These are phyloP conservation scores for Rhopalosiphum padi DNA, from an alignment of 1,140 invertebrate species.

Conservation along the genomic window DNA sequence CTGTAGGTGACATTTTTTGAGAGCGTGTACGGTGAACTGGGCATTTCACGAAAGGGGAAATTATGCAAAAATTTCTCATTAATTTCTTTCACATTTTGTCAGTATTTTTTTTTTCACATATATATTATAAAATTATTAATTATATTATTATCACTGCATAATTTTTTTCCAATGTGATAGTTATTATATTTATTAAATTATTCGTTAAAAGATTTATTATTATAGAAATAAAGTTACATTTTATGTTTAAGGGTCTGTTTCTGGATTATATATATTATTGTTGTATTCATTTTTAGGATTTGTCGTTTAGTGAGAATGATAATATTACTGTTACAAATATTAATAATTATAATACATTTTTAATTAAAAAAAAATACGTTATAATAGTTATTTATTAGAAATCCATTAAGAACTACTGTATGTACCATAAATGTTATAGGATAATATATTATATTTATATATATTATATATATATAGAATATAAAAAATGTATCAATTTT, in stretches of 20 bases:
- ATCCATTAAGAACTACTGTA: slow-evolving; percentile 19
- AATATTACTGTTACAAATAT: background rate
- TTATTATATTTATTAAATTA: slow-evolving; percentile 51
- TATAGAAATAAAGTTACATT: slow-evolving; percentile 41
- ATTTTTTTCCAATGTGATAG: slow-evolving; percentile 54
- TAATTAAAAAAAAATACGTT: background rate
- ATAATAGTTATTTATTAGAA: slow-evolving; percentile 17
- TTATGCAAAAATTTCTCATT: background rate
- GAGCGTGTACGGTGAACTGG: slow-evolving; percentile 23
- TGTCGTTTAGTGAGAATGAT: slow-evolving; percentile 41
- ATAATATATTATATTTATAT: slow-evolving; percentile 1
- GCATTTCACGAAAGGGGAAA: slow-evolving; percentile 11
- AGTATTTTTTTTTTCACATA: slow-evolving; percentile 37
- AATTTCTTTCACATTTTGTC: slow-evolving; percentile 36
- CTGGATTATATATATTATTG: slow-evolving; percentile 31
- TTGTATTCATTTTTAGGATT: slow-evolving; percentile 29
- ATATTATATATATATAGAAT: background rate
- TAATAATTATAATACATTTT: slow-evolving; percentile 23
- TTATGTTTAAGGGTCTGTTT: slow-evolving; percentile 41
- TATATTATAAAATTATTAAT: slow-evolving; percentile 24
- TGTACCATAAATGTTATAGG: background rate
- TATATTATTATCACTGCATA: slow-evolving; percentile 43
- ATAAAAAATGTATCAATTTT: background rate
- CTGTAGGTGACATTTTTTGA: slow-evolving; percentile 51
- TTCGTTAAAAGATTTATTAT: slow-evolving; percentile 54